These are phyloP conservation scores for Lindbergichthys nudifrons DNA, from an alignment of 2,797 vertebrate species.

Conservation along the genomic window DNA sequence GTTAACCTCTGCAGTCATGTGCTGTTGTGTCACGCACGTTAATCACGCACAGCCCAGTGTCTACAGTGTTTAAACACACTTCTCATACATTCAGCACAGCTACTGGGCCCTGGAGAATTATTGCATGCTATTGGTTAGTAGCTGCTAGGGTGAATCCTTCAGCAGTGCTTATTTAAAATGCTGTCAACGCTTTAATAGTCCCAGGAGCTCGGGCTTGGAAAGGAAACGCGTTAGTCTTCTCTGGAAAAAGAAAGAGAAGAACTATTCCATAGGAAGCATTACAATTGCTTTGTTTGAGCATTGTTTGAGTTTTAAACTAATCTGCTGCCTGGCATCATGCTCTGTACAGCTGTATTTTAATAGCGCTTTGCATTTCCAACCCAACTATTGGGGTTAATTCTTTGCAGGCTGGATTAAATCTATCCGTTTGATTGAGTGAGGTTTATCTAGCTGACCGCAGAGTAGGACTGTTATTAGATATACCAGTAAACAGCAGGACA, in stretches of 20 bases:
- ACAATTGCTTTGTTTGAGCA: slow-evolving; percentile 47
- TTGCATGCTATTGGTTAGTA: slow-evolving; percentile 71
- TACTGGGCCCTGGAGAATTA: slow-evolving; percentile 50
- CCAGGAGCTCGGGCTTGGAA: slow-evolving; percentile 55
- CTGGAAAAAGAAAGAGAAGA: slow-evolving; percentile 57
- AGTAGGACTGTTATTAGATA: slow-evolving; percentile 34
- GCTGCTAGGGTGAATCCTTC: slow-evolving; percentile 68
- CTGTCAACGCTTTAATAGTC: slow-evolving; percentile 75
- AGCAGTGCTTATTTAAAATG: slow-evolving; percentile 71
- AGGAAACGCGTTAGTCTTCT: slow-evolving; percentile 59
- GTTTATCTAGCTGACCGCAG: slow-evolving; percentile 52
- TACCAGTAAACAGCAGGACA: slow-evolving; percentile 39
- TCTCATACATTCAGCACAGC: slow-evolving; percentile 52
- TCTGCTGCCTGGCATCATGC: slow-evolving; percentile 46
- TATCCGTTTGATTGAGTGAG: slow-evolving; percentile 50
- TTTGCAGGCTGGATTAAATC: slow-evolving; percentile 65
- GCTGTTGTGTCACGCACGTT: slow-evolving; percentile 65
- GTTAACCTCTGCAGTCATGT: slow-evolving; percentile 69
- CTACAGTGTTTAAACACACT: slow-evolving; percentile 50
- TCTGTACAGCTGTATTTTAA: slow-evolving; percentile 38
- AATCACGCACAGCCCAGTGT: slow-evolving; percentile 50
- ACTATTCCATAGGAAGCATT: slow-evolving; percentile 28
- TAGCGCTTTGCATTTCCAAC: slow-evolving; percentile 39
- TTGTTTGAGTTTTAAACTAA: slow-evolving; percentile 60
- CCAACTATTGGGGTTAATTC: slow-evolving; percentile 61